A percentile compares a stretch with the other conserved stretches of the same genome.
Evolutionary conservation across 1,140 invertebrate genomes (phyloP).

Genomic region (Zelostemma sp.): DNA sequence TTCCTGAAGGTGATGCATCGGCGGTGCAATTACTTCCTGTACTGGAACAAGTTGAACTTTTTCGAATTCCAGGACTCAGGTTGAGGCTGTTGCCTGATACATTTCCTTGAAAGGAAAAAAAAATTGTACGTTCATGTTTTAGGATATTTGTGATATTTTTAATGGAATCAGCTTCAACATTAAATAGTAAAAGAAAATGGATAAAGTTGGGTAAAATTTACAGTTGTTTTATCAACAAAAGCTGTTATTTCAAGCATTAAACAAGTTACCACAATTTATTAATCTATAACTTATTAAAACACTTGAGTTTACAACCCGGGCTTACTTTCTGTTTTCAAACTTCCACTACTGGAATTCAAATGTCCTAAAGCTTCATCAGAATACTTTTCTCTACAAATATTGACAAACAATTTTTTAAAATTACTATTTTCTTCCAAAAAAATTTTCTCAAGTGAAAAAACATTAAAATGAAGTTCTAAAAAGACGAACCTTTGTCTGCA

Average conservation of each 20-base stretch:
- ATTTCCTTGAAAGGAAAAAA: conserved; percentile 44
- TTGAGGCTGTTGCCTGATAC: conserved; percentile 58
- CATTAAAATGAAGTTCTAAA: conserved; percentile 7
- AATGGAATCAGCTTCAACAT: too few species aligned
- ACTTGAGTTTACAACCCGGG: too few species aligned
- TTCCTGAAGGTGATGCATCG: conserved; percentile 52
- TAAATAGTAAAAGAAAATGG: too few species aligned
- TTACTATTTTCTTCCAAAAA: neutral
- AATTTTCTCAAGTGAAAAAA: neutral
- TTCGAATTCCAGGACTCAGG: conserved; percentile 47
- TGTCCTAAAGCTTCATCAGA: conserved; percentile 54
- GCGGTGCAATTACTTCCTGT: conserved; percentile 63
- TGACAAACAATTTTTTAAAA: conserved; percentile 6
- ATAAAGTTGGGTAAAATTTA: too few species aligned
- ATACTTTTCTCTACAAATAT: conserved; percentile 53
- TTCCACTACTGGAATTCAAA: conserved; percentile 56
- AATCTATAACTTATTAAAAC: too few species aligned
- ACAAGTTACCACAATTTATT: too few species aligned
- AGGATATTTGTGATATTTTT: too few species aligned
- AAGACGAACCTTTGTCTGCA: conserved; percentile 58
- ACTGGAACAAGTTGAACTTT: conserved; percentile 62
- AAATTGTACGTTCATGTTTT: too few species aligned
- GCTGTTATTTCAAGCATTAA: too few species aligned
- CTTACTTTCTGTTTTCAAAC: conserved; percentile 55
- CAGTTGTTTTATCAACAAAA: too few species aligned